Evolutionary conservation across 92 coral and sea anemone species (phyloP).

Genomic region (Micromussa lordhowensis): DNA sequence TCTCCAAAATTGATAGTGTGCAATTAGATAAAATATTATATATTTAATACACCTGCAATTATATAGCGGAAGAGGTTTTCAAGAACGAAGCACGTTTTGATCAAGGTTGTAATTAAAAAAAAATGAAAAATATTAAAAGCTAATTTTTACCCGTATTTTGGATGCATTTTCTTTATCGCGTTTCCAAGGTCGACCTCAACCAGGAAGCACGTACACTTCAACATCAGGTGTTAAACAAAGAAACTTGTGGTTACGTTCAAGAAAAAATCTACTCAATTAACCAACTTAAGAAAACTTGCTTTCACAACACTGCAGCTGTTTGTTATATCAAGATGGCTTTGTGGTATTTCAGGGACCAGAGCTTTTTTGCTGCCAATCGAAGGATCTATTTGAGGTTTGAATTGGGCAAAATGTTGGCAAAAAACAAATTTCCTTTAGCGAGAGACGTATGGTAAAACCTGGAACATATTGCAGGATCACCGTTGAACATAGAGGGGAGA

Average conservation of each 20-base stretch:
- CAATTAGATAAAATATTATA: background rate
- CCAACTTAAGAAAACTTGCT: background rate
- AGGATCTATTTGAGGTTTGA: background rate
- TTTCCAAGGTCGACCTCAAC: background rate
- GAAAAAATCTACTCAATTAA: background rate
- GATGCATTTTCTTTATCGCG: background rate
- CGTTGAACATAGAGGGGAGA: background rate
- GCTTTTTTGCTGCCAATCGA: background rate
- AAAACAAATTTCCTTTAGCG: background rate
- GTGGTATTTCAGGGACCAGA: background rate
- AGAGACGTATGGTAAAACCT: background rate
- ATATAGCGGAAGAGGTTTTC: background rate
- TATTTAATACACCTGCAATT: background rate
- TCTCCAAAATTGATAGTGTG: background rate
- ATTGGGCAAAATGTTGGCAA: background rate
- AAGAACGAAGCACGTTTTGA: background rate
- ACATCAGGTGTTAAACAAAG: slow-evolving; percentile 5
- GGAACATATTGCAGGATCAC: background rate
- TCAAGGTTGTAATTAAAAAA: background rate
- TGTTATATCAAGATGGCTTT: slow-evolving; percentile 6
- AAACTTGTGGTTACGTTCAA: background rate
- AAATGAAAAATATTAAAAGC: background rate
- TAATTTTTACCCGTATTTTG: background rate
- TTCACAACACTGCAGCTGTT: slow-evolving; percentile 18
- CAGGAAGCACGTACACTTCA: background rate